Evolutionary conservation across 2,113 vertebrate species (phyloP).

Genomic region (Leucopsar rothschildi): DNA sequence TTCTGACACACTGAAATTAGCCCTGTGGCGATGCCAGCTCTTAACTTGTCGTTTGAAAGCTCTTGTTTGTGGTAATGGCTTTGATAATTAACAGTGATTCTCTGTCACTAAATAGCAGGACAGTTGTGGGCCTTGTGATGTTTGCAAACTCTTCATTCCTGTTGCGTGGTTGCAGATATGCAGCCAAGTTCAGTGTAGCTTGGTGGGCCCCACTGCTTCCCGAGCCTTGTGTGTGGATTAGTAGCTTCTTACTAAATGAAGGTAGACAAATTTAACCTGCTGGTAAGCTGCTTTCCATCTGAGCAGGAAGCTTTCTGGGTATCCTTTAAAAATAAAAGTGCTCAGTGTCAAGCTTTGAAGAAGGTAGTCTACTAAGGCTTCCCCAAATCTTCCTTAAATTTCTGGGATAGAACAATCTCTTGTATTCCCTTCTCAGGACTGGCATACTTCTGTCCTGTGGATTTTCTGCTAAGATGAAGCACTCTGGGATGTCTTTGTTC

Average conservation of each 20-base stretch:
- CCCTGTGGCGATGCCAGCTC: neutral
- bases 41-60: neutral
- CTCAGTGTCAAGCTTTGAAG: neutral
- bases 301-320: neutral
- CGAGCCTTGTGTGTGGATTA: neutral
- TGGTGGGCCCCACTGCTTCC: neutral
- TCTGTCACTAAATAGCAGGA: neutral
- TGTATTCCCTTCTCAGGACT: neutral
- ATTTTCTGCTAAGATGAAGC: neutral
- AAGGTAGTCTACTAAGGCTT: neutral
- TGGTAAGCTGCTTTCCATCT: neutral
- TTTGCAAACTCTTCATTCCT: neutral
- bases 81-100: neutral
- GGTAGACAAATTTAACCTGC: neutral
- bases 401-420: neutral
- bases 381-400: neutral
- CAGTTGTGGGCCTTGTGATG: neutral
- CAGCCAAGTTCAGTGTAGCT: neutral
- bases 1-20: accelerated
- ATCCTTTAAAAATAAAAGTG: neutral
- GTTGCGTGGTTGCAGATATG: neutral
- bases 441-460: neutral
- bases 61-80: accelerated
- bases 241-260: neutral
- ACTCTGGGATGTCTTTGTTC: neutral